Base-by-base conservation (phyloP, 2,888 invertebrate genomes). In the Lasioglossum oenotherae region DNA sequence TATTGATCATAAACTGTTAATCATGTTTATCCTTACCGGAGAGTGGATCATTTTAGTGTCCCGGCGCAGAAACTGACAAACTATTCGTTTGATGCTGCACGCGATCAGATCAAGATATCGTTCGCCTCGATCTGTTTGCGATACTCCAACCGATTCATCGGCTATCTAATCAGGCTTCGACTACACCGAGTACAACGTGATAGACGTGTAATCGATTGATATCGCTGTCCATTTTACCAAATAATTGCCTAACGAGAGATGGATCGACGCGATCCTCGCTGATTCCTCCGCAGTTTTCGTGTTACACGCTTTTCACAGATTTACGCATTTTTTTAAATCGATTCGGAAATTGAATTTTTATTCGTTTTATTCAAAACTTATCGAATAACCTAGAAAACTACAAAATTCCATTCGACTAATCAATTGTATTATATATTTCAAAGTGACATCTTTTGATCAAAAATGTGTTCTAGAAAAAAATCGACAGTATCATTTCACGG, bases 1-100 rank as follows among this genome's bases (percentile, higher is more conserved):
- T 41, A 77, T 87, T 88, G 75, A 86, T 84, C 76, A 81, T 81
- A 72, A 82, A 81, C 78, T 73, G 79, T 81, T 81, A 80, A 88
- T 88, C 88, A 64, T 53, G 77, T 78, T 81, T 72, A 81, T 78
- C 79, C 79, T 71, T 53, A 46, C 31, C 23, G 67, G 23, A 60
- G n/a, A 53, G 27, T 35, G n/a, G 27, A 12, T 23, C n/a, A 23
- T 19, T 35, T 4, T n/a, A 23, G 46, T 44, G 19, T 19, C 16
- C 23, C 31, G 16, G n/a, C 60, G 74, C 44, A 38, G 53, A 60
- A 60, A 35, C 41, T 74, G 83, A 74, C 57, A 69, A 49, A 69
- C 64, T 49, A 49, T 44, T 19, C n/a, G 46, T 14, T 46, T 57
- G 77, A 77, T 60, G 49, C 27, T 31, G 27, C 35, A 10, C 80